Conservation (phyloP, 2,113 vertebrate genomes). For the Lepus timidus region DNA sequence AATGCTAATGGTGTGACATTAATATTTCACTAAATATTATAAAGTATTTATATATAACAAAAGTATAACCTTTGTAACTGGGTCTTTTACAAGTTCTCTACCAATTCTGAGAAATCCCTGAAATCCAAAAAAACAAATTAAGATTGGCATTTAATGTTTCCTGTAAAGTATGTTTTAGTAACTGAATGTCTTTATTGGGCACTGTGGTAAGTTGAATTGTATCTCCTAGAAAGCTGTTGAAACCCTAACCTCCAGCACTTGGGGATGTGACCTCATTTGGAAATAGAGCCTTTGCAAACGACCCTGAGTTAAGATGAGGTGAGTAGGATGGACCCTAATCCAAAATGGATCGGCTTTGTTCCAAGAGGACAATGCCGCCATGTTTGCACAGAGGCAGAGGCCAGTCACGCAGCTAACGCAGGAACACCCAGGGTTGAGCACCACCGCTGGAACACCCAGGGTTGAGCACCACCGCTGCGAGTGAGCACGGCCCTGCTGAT, state of each 20-base stretch:
- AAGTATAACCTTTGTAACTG: not conserved
- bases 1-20: slow-evolving; percentile 10
- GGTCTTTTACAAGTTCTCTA: not conserved
- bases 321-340: not conserved
- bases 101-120: not conserved
- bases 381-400: too few relatives aligned
- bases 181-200: not conserved
- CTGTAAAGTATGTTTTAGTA: not conserved
- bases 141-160: not conserved
- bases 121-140: not conserved
- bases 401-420: not conserved
- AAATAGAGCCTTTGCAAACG: not conserved
- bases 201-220: not conserved
- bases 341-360: not conserved
- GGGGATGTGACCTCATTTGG: not conserved
- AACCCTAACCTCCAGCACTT: not conserved
- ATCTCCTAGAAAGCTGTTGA: not conserved
- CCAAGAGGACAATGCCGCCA: not conserved
- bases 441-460: not conserved
- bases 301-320: not conserved
- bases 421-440: not conserved
- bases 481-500: not conserved
- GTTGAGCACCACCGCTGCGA: not conserved
- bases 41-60: slow-evolving; percentile 39
- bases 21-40: slow-evolving; percentile 19